A percentile compares a stretch with the other conserved stretches of the same genome.
These are phyloP conservation scores for Thysanoteuthis rhombus DNA, from an alignment of 2,888 invertebrate genomes.

Conservation along the genomic window DNA sequence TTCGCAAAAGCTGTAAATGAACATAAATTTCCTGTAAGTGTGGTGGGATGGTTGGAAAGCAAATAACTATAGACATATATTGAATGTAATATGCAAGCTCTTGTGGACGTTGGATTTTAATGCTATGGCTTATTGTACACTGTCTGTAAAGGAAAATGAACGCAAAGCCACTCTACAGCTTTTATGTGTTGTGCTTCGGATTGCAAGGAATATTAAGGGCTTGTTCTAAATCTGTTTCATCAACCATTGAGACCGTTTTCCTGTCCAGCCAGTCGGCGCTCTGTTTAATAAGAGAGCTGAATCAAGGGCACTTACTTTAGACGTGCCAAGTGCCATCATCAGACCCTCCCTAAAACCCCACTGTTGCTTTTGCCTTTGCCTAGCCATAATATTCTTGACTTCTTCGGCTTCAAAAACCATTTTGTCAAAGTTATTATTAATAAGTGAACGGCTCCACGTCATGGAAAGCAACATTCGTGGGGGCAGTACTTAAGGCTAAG, in stretches of 20 bases:
- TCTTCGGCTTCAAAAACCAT: neutral
- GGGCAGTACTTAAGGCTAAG: neutral
- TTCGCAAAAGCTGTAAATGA: conserved; percentile 28
- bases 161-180: neutral
- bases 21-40: conserved; percentile 27
- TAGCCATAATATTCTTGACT: neutral
- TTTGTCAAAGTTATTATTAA: conserved; percentile 12
- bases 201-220: conserved; percentile 27
- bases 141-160: conserved; percentile 16
- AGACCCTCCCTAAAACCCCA: neutral
- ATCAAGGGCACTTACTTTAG: conserved; percentile 21
- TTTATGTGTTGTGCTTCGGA: conserved; percentile 29
- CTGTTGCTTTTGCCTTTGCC: neutral
- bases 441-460: neutral
- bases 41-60: neutral
- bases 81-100: conserved; percentile 30
- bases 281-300: conserved; percentile 28
- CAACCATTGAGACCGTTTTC: conserved; percentile 21
- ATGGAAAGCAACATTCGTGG: neutral
- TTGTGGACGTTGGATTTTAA: conserved; percentile 28
- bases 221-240: conserved; percentile 22
- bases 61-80: conserved; percentile 28
- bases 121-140: conserved; percentile 17
- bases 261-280: conserved; percentile 19
- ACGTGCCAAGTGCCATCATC: neutral